Evolutionary conservation across 1,140 invertebrate species (phyloP).

Genomic region (Drosophila punjabiensis): DNA sequence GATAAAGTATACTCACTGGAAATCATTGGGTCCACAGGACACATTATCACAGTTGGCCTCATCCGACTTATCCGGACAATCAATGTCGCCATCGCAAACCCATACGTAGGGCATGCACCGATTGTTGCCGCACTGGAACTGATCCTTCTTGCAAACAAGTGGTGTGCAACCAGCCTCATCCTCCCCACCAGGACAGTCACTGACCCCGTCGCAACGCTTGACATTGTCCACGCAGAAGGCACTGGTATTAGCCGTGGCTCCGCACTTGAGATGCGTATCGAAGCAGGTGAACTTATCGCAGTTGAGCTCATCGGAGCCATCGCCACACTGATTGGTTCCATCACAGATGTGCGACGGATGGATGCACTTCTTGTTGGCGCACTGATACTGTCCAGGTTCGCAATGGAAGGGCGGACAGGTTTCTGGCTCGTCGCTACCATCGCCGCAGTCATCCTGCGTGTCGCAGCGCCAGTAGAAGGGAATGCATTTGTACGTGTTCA

Average conservation of each 20-base stretch:
- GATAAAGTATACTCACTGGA: slow-evolving; percentile 75
- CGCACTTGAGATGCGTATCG: slow-evolving; percentile 80
- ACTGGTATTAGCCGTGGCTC: slow-evolving; percentile 59
- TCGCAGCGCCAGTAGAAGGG: slow-evolving; percentile 93
- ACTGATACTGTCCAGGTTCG: slow-evolving; percentile 92
- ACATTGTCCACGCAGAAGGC: slow-evolving; percentile 80
- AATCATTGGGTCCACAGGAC: slow-evolving; percentile 86
- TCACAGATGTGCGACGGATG: slow-evolving; percentile 90
- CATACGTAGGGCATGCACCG: slow-evolving; percentile 92
- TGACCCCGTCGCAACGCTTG: slow-evolving; percentile 86
- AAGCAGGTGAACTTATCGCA: slow-evolving; percentile 87
- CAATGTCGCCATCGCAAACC: slow-evolving; percentile 92
- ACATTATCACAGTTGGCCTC: slow-evolving; percentile 88
- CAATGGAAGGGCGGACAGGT: slow-evolving; percentile 91
- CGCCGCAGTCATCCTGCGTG: slow-evolving; percentile 92
- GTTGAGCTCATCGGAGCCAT: slow-evolving; percentile 88
- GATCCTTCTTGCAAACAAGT: slow-evolving; percentile 86
- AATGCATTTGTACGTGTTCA: slow-evolving; percentile 92
- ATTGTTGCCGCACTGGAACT: slow-evolving; percentile 91
- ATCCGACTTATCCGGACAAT: slow-evolving; percentile 91
- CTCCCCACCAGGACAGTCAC: slow-evolving; percentile 90
- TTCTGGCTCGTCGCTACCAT: slow-evolving; percentile 91
- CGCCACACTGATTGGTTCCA: slow-evolving; percentile 88
- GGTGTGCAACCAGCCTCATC: slow-evolving; percentile 87
- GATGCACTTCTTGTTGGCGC: slow-evolving; percentile 89